These are phyloP conservation scores for Astreopora myriophthalma DNA, from an alignment of 64 coral and sea anemone genomes.

Conservation along the genomic window DNA sequence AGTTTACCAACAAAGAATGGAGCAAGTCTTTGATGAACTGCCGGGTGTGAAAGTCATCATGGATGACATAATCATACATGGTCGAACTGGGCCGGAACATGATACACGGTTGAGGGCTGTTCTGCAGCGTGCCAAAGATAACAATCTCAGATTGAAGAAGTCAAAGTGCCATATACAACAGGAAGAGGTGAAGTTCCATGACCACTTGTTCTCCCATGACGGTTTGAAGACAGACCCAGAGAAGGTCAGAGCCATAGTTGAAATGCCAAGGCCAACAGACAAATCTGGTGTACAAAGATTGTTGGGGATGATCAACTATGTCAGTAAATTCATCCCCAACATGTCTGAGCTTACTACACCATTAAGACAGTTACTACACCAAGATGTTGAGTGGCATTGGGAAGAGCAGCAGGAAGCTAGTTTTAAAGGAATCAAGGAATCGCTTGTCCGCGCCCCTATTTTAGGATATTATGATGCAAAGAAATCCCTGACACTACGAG, in stretches of 20 bases:
- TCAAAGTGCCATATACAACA: too few relatives aligned
- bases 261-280: too few relatives aligned
- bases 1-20: slow-evolving; percentile 9
- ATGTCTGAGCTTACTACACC: slow-evolving; percentile 65
- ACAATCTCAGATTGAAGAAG: slow-evolving; percentile 30
- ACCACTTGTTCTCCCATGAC: too few relatives aligned
- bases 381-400: slow-evolving; percentile 67
- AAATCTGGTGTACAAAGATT: slow-evolving; percentile 56
- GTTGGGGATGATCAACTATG: slow-evolving; percentile 41
- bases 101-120: slow-evolving; percentile 9
- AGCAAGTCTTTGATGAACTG: not conserved
- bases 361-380: slow-evolving; percentile 13
- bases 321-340: slow-evolving; percentile 56
- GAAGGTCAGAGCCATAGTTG: too few relatives aligned
- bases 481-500: slow-evolving; percentile 1
- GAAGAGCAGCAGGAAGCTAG: slow-evolving; percentile 37
- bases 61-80: not conserved
- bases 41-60: not conserved
- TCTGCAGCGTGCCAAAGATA: slow-evolving; percentile 35
- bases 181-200: too few relatives aligned
- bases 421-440: slow-evolving; percentile 35
- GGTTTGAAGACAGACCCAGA: too few relatives aligned
- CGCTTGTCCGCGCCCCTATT: slow-evolving; percentile 24
- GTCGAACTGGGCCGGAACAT: too few relatives aligned
- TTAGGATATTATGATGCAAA: slow-evolving; percentile 3